A percentile compares a stretch with the other conserved stretches of the same genome.
phyloP scores from a whole-genome alignment of 2,113 vertebrate genomes.

The Tragelaphus scriptus region DNA sequence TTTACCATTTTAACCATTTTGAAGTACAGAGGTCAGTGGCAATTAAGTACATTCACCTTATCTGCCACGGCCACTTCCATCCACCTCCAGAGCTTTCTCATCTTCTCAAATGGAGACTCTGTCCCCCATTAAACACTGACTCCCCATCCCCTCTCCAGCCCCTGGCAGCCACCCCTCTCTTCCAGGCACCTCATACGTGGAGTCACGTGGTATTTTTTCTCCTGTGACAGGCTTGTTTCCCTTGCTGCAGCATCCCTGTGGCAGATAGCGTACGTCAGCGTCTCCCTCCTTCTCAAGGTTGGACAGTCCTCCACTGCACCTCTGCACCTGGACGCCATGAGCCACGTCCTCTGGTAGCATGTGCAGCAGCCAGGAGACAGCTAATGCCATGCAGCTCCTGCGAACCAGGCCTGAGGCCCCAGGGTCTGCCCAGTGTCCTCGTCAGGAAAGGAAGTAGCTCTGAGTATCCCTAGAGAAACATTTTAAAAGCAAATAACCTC shows the following conservation, averaged over 20 bases:
- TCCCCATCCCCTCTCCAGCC: not conserved
- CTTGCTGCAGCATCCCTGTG: rapidly evolving
- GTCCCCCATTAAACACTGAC: not conserved
- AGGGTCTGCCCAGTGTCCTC: not conserved
- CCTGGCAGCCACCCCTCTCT: not conserved
- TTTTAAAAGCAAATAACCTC: not conserved
- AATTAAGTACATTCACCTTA: not conserved
- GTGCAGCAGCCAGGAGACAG: rapidly evolving
- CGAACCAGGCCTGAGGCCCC: not conserved
- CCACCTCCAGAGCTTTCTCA: not conserved
- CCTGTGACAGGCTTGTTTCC: not conserved
- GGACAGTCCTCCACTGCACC: rapidly evolving
- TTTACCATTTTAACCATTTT: not conserved
- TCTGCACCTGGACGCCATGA: rapidly evolving
- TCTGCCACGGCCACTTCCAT: rapidly evolving
- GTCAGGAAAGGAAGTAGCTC: not conserved
- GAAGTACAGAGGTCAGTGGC: not conserved
- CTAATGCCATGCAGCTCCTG: rapidly evolving
- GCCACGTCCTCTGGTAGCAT: rapidly evolving
- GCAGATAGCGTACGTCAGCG: not conserved
- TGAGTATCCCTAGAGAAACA: not conserved
- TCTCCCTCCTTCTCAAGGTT: not conserved
- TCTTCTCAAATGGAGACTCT: not conserved
- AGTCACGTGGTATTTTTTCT: rapidly evolving
- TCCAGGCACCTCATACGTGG: rapidly evolving